Conservation (phyloP, 1,140 invertebrate genomes). For the Diuraphis noxia region DNA sequence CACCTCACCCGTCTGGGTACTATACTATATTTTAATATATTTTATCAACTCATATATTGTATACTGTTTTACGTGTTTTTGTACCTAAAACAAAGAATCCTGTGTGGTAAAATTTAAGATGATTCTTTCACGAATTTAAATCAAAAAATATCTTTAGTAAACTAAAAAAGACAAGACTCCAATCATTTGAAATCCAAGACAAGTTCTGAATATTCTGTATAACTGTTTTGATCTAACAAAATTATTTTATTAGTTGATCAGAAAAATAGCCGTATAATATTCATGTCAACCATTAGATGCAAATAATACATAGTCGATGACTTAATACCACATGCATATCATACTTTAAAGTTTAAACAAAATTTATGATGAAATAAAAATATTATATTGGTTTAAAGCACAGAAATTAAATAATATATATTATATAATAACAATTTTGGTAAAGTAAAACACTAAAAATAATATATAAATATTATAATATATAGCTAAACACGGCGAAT, state of each 20-base stretch:
- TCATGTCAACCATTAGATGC: not conserved
- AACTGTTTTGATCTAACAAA: not conserved
- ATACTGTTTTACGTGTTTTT: not conserved
- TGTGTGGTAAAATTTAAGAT: not conserved
- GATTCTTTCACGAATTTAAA: not conserved
- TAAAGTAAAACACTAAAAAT: too few species aligned
- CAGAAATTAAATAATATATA: not conserved
- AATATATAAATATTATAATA: too few species aligned
- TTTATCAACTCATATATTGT: not conserved
- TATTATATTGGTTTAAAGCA: not conserved
- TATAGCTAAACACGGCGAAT: too few species aligned
- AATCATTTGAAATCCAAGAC: not conserved
- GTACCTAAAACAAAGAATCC: not conserved
- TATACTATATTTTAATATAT: too few species aligned
- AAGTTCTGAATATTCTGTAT: not conserved
- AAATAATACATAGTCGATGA: not conserved
- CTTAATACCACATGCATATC: not conserved
- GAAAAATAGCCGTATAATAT: not conserved
- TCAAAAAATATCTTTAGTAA: too few species aligned
- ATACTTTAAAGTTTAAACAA: not conserved
- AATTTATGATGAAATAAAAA: too few species aligned
- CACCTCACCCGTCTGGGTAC: not conserved
- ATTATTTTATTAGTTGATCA: too few species aligned
- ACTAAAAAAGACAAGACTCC: too few species aligned
- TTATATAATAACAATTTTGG: too few species aligned